Evolutionary conservation across 1,140 invertebrate species (phyloP).

Genomic region (Leguminivora glycinivorella): DNA sequence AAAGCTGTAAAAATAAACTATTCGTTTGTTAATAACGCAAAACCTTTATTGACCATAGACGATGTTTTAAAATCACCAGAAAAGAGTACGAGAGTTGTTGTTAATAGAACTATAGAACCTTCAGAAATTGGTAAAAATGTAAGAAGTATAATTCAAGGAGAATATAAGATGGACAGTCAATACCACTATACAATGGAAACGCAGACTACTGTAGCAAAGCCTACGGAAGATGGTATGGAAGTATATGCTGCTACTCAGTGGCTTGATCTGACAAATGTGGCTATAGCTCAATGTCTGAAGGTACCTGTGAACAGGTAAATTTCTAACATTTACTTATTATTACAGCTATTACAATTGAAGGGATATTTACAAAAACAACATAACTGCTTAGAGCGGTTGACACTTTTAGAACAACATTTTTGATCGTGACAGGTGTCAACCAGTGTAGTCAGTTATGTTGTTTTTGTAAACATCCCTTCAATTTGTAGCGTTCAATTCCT

Average conservation of each 20-base stretch:
- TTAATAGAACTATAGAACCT: constrained; percentile 32
- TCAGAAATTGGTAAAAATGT: constrained; percentile 41
- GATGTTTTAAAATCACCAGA: constrained; percentile 40
- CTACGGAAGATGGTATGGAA: constrained; percentile 81
- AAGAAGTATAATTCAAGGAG: constrained; percentile 41
- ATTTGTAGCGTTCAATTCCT: too few relatives aligned
- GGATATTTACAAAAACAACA: too few relatives aligned
- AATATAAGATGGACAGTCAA: constrained; percentile 42
- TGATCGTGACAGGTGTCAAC: too few relatives aligned
- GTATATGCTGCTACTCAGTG: constrained; percentile 81
- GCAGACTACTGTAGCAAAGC: constrained; percentile 79
- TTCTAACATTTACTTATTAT: too few relatives aligned
- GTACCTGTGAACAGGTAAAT: constrained; percentile 44
- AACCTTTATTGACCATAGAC: constrained; percentile 38
- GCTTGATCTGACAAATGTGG: constrained; percentile 55
- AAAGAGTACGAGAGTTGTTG: constrained; percentile 36
- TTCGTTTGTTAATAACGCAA: constrained; percentile 35
- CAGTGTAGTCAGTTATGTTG: too few relatives aligned
- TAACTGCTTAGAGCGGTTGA: too few relatives aligned
- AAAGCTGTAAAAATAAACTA: constrained; percentile 73
- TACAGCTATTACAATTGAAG: too few relatives aligned
- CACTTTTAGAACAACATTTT: too few relatives aligned
- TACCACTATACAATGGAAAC: constrained; percentile 72
- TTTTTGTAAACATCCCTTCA: too few relatives aligned
- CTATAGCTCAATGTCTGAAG: constrained; percentile 8